These are phyloP conservation scores for Elysia crispata DNA, from an alignment of 2,888 invertebrate genomes.

Conservation along the genomic window DNA sequence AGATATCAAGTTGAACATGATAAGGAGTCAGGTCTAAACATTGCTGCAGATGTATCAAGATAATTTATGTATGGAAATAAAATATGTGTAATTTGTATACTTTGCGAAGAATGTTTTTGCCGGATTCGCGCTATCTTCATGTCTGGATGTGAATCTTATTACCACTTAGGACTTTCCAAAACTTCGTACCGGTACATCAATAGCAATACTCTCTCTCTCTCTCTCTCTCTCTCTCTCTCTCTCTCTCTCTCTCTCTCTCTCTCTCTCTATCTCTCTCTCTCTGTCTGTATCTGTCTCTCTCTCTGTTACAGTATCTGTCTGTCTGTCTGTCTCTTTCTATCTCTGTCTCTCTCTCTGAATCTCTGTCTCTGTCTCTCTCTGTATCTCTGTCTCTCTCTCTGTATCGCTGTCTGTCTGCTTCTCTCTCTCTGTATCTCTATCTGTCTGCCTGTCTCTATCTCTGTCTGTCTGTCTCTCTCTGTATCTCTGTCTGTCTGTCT, in stretches of 20 bases:
- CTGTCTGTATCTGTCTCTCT: conserved; percentile 27
- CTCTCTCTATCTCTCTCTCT: conserved; percentile 23
- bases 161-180: no score
- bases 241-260: neutral
- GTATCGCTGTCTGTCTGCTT: conserved; percentile 3
- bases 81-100: no score
- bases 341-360: neutral
- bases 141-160: no score
- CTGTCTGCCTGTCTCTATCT: conserved; percentile 14
- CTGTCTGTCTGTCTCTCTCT: conserved; percentile 28
- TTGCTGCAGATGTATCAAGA: no score
- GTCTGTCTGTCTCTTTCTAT: neutral
- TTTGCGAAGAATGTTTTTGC: no score
- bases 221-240: conserved; percentile 7
- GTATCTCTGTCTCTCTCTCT: neutral
- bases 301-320: neutral
- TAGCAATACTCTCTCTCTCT: conserved; percentile 28
- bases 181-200: no score
- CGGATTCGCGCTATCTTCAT: no score
- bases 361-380: neutral
- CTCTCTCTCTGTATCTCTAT: conserved; percentile 24
- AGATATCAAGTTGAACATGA: no score
- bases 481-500: neutral
- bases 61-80: no score
- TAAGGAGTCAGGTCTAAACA: no score